Evolutionary conservation across 30 jellyfish, hydroid and myxozoan genomes (phyloP).

Genomic region (Rhopilema esculentum): DNA sequence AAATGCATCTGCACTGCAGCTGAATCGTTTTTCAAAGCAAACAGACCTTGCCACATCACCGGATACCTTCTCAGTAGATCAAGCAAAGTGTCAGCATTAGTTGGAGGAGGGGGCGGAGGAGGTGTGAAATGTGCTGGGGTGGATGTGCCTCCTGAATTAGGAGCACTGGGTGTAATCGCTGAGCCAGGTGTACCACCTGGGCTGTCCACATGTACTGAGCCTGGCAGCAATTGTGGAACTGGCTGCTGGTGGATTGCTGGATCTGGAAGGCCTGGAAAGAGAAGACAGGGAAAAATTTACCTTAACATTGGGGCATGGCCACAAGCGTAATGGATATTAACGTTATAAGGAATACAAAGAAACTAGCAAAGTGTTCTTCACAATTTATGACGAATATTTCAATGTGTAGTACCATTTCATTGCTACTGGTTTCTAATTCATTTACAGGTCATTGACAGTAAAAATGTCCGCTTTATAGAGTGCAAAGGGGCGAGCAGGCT

Average conservation of each 20-base stretch:
- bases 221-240: slow-evolving; percentile 45
- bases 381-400: too few relatives aligned
- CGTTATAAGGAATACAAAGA: too few relatives aligned
- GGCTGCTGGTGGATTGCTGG: slow-evolving; percentile 60
- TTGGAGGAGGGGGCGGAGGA: slow-evolving; percentile 90
- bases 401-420: too few relatives aligned
- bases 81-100: slow-evolving; percentile 88
- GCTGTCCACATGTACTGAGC: slow-evolving; percentile 53
- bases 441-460: too few relatives aligned
- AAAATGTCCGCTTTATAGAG: too few relatives aligned
- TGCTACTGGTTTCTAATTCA: too few relatives aligned
- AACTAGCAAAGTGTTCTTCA: too few relatives aligned
- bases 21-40: slow-evolving; percentile 95
- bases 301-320: too few relatives aligned
- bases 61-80: slow-evolving; percentile 95
- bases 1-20: slow-evolving; percentile 99
- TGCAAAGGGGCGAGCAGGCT: too few relatives aligned
- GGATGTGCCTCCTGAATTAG: slow-evolving; percentile 77
- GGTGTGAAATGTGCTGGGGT: slow-evolving; percentile 76
- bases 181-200: slow-evolving; percentile 75
- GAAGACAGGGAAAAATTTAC: background rate
- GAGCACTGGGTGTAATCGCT: slow-evolving; percentile 74
- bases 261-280: slow-evolving; percentile 3
- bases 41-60: slow-evolving; percentile 99
- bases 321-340: too few relatives aligned